Evolutionary conservation across 1,140 invertebrate genomes (phyloP).

Genomic region (Sarcophaga peregrina): DNA sequence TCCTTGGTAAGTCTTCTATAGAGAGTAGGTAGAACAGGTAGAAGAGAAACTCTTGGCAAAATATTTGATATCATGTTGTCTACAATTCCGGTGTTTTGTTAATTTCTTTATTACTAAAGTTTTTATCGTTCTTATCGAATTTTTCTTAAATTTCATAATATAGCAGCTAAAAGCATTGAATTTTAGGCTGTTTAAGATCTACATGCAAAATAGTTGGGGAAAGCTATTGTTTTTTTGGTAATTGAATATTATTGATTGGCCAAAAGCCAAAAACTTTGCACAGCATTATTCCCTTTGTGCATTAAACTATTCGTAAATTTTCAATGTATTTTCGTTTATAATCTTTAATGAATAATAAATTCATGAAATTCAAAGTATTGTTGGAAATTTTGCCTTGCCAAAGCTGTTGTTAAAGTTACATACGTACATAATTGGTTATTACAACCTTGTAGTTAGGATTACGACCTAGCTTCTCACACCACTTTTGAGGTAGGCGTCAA

Average conservation of each 20-base stretch:
- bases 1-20: background rate
- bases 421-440: too few species aligned
- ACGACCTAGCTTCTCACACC: too few species aligned
- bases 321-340: too few species aligned
- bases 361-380: too few species aligned
- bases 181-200: background rate
- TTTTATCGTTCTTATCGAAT: background rate
- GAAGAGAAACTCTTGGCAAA: conserved; percentile 30
- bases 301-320: too few species aligned
- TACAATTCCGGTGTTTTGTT: background rate
- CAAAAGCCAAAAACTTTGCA: conserved; percentile 56
- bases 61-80: conserved; percentile 35
- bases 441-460: too few species aligned
- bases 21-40: background rate
- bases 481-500: too few species aligned
- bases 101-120: background rate
- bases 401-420: too few species aligned
- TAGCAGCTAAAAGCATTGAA: conserved; percentile 3
- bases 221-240: conserved; percentile 56
- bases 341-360: too few species aligned
- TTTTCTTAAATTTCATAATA: background rate
- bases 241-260: conserved; percentile 65
- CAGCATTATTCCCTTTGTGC: conserved; percentile 26
- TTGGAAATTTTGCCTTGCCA: too few species aligned
- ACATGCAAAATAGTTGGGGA: conserved; percentile 54